These are phyloP conservation scores for Pogonomyrmex barbatus DNA, from an alignment of 1,140 invertebrate genomes.

Conservation along the genomic window DNA sequence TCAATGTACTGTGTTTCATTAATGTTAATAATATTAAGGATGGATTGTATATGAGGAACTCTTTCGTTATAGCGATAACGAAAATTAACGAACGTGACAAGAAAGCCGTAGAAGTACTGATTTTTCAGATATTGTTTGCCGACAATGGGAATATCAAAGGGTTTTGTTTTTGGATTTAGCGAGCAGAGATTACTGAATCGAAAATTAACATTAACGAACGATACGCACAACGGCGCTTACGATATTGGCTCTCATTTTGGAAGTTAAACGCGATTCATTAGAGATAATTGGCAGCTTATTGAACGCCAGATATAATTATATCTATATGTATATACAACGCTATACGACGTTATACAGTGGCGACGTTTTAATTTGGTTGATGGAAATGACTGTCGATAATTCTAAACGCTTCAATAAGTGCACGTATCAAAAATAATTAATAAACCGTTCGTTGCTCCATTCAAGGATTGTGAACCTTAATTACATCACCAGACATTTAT, in stretches of 20 bases:
- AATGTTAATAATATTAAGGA: slow-evolving; percentile 11
- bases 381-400: slow-evolving; percentile 46
- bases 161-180: slow-evolving; percentile 27
- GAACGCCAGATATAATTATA: slow-evolving; percentile 50
- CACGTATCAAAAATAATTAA: slow-evolving; percentile 2
- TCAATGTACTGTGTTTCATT: not conserved
- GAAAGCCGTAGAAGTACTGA: not conserved
- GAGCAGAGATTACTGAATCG: not conserved
- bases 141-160: slow-evolving; percentile 10
- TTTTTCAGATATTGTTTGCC: not conserved
- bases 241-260: slow-evolving; percentile 20
- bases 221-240: slow-evolving; percentile 1
- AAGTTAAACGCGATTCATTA: slow-evolving; percentile 57
- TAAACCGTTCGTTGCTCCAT: slow-evolving; percentile 5
- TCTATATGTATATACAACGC: slow-evolving; percentile 17
- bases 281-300: slow-evolving; percentile 58
- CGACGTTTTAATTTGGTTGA: slow-evolving; percentile 30
- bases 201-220: slow-evolving; percentile 44
- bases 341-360: not conserved
- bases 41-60: not conserved
- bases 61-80: not conserved
- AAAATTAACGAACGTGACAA: not conserved
- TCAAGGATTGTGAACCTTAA: slow-evolving; percentile 8
- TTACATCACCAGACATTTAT: slow-evolving; percentile 10
- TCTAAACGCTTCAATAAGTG: slow-evolving; percentile 34